phyloP scores from a whole-genome alignment of 2,888 invertebrate genomes.

The Leucophenga maculata region DNA sequence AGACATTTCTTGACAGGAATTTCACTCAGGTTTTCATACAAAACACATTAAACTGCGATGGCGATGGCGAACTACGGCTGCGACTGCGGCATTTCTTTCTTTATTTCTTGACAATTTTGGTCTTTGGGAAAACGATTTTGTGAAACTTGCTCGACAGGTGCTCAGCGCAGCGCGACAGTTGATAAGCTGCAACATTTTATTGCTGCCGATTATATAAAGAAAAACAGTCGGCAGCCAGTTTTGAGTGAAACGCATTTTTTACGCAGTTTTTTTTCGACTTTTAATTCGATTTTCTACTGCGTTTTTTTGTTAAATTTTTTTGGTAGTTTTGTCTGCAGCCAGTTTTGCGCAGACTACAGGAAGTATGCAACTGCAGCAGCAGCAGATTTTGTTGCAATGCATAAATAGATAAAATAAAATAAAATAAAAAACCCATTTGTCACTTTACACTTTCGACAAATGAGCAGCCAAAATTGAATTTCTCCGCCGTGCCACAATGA shows the following conservation, averaged over 20 bases:
- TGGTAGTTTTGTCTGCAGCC: too few species aligned
- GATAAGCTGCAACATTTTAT: neutral
- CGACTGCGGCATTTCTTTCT: conserved; percentile 4
- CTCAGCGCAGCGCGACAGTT: neutral
- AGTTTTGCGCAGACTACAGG: too few species aligned
- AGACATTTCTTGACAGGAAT: conserved; percentile 20
- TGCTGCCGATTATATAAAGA: conserved; percentile 5
- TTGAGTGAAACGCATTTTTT: conserved; percentile 9
- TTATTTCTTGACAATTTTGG: conserved; percentile 10
- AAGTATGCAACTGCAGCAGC: too few species aligned
- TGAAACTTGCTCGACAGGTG: conserved; percentile 28
- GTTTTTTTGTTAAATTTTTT: too few species aligned
- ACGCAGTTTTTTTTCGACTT: neutral
- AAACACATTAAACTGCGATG: neutral
- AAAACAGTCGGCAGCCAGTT: neutral
- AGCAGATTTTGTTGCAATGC: too few species aligned
- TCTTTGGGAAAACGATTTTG: conserved; percentile 23
- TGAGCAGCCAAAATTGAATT: too few species aligned
- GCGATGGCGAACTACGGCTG: too few species aligned
- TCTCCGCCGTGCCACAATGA: too few species aligned
- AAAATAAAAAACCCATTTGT: too few species aligned
- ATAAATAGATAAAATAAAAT: too few species aligned
- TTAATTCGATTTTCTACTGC: too few species aligned
- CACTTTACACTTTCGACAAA: too few species aligned
- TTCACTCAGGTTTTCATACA: conserved; percentile 27